Base-by-base conservation (phyloP, 92 coral and sea anemone species). In the Galaxea fascicularis region DNA sequence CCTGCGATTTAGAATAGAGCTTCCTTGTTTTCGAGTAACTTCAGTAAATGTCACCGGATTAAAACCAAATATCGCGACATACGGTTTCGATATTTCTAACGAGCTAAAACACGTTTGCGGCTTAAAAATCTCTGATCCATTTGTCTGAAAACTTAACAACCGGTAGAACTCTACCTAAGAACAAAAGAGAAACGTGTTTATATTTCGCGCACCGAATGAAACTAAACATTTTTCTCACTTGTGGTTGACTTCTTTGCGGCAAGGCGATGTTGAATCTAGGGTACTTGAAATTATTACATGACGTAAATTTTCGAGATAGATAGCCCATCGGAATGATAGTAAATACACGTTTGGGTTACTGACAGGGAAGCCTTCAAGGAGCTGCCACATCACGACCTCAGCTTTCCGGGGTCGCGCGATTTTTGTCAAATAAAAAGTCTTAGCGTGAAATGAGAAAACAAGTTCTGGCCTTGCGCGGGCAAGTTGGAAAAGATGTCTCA, bases 321-420 rank as follows among this genome's bases (percentile, higher is more conserved):
- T 63, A 46, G 18, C 20, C 73, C 45, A 51, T 78, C 45, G 73
- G 62, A 49, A 64, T 79, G 75, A 79, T 28, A 51, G 15, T 13
- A 66, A 30, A 21, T 46, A 24, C 27, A 63, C 35, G 68, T 63
- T 14, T 35, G 3, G 41, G 2, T 41, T 22, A 31, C 6, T 46
- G 84, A 51, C 84, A 65, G 29, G 10, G n/a, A 27, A 21, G 51
- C 74, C 39, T 76, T 76, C 64, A 65, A 65, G 47, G 51, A 67
- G 66, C 21, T 79, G 84, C 59, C 84, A 66, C 28, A 30, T 6
- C 25, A 24, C 84, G 84, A 79, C 84, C 84, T 46, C 75, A 41
- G 75, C n/a, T 30, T 30, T 31, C 52, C 16, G 66, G 30, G 84
- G 84, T 79, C 84, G 84, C 49, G 72, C 22, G 49, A 60, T 65